Evolutionary conservation across 2,113 vertebrate species (phyloP), one percentile per base, ranked within the genome.

Genomic region (Astatotilapia flaviijosephi): DNA sequence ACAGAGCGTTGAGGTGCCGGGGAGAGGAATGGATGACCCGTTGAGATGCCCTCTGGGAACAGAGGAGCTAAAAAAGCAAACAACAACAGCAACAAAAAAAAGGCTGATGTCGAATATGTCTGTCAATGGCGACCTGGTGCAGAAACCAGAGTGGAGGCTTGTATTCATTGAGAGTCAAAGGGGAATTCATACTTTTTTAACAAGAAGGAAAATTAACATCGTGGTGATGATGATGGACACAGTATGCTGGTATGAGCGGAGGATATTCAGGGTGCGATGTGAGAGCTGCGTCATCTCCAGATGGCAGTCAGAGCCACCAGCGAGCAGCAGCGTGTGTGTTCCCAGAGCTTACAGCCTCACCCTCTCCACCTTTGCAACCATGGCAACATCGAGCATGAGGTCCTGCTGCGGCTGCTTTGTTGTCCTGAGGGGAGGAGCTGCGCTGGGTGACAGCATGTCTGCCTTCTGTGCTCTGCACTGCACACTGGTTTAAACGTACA

Each of bases 321-420:
- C 19, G 54, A 88, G 86, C 77, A 62, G 85, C 53, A 37, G 49
- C 4, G 37, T 85, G 77, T 73, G 79, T 62, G 83, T 88, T 86
- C 73, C 28, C 87, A 81, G 80, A 86, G 87, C 91, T 84, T 58
- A 31, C 89, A 88, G 94, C 95, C 90, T 95, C 94, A 92, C 95
- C 95, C 95, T 93, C 90, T 96, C 92, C 95, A 96, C 95, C 95
- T 96, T 93, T 94, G 96, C 94, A 97, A 94, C 96, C 96, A 97
- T 97, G 94, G 96, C 95, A 97, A 96, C 96, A 37, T 68, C 6
- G 93, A 94, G 94, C 91, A 86, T 47, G 88, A 94, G 94, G 94
- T 93, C 93, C 93, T 93, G 86, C 80, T 53, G 93, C 60, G 90
- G 83, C 92, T 88, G 86, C 87, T 88, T 89, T 82, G 86, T 79